A percentile compares a stretch with the other conserved stretches of the same genome.
These are phyloP conservation scores for Tragelaphus scriptus DNA, from an alignment of 2,113 vertebrate genomes.

Conservation along the genomic window DNA sequence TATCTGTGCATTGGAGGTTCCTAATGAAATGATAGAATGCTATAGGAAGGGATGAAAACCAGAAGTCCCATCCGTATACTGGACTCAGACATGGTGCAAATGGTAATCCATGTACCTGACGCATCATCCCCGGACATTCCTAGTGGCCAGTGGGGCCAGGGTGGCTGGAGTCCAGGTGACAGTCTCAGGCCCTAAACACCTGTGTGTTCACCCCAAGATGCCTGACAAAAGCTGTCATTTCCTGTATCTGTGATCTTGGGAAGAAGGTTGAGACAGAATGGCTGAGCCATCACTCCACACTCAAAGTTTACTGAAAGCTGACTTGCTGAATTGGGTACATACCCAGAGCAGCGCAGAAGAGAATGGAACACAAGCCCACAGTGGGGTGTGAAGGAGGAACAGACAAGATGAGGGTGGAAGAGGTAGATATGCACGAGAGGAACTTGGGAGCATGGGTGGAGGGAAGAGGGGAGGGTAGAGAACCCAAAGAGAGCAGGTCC, in stretches of 20 bases:
- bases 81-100: not conserved
- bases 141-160: not conserved
- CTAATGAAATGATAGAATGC: not conserved
- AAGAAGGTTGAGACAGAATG: not conserved
- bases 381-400: not conserved
- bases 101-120: not conserved
- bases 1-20: not conserved
- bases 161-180: not conserved
- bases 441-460: fast-evolving
- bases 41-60: not conserved
- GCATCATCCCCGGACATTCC: not conserved
- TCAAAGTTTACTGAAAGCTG: not conserved
- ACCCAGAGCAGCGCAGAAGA: not conserved
- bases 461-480: no score
- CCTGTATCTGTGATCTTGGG: not conserved
- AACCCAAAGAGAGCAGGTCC: not conserved
- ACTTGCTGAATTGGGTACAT: not conserved
- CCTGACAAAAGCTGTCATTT: not conserved
- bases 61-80: not conserved
- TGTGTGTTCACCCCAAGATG: not conserved
- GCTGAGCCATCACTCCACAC: not conserved
- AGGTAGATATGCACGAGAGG: fast-evolving
- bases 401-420: not conserved
- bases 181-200: not conserved
- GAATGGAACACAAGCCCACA: not conserved